These are phyloP conservation scores for Reticulitermes lucifugus DNA, from an alignment of 2,888 invertebrate genomes.

Conservation along the genomic window DNA sequence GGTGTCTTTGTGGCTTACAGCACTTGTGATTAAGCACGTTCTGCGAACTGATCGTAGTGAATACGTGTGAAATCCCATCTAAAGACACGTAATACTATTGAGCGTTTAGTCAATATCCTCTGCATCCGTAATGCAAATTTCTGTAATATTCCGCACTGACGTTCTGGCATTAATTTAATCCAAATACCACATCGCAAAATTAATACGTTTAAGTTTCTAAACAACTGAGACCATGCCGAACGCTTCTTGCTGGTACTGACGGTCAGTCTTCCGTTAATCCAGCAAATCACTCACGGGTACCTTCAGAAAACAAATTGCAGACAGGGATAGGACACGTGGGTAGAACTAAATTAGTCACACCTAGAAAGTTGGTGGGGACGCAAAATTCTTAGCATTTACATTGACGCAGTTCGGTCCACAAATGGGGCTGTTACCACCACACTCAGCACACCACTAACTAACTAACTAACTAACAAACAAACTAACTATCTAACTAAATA, in stretches of 20 bases:
- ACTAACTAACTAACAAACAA: too few relatives aligned
- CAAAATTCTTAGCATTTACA: too few relatives aligned
- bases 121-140: background rate
- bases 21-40: too few relatives aligned
- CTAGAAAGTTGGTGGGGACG: too few relatives aligned
- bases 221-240: background rate
- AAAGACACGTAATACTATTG: background rate
- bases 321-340: too few relatives aligned
- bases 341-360: too few relatives aligned
- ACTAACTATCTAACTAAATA: too few relatives aligned
- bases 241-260: background rate
- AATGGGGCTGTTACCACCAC: too few relatives aligned
- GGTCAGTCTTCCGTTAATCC: background rate
- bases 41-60: too few relatives aligned
- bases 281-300: background rate
- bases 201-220: background rate
- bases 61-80: background rate
- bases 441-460: too few relatives aligned
- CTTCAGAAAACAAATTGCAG: background rate
- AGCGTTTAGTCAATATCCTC: background rate
- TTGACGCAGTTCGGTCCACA: too few relatives aligned
- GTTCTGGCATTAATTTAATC: background rate
- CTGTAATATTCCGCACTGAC: background rate
- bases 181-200: background rate
- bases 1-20: too few relatives aligned